Evolutionary conservation across 2,113 vertebrate species (phyloP).

Genomic region (Marcusenius ussheri): DNA sequence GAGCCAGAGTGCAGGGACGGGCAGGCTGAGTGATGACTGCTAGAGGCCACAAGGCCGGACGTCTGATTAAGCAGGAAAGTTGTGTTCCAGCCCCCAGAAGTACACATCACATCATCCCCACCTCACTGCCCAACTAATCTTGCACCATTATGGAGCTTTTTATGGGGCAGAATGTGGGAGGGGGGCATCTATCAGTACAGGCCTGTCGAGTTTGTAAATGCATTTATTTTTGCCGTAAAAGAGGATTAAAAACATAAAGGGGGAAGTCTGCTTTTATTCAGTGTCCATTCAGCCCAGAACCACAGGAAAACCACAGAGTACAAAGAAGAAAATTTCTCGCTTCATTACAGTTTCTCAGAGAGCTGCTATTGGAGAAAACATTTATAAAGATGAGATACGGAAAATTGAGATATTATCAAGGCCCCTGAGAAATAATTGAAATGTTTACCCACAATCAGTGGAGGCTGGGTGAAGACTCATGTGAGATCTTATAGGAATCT

Average conservation of each 20-base stretch:
- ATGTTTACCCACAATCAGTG: background rate
- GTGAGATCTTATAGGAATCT: background rate
- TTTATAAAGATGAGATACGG: background rate
- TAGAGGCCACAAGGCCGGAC: background rate
- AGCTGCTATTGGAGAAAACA: background rate
- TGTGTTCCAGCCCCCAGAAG: background rate
- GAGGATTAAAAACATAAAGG: background rate
- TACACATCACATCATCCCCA: background rate
- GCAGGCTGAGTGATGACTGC: conserved; percentile 18
- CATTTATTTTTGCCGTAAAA: background rate
- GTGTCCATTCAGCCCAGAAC: background rate
- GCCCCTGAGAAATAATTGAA: background rate
- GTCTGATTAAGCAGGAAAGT: background rate
- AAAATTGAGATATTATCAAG: background rate
- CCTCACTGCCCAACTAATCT: background rate
- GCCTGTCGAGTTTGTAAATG: background rate
- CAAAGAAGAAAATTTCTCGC: background rate
- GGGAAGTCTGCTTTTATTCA: background rate
- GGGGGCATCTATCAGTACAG: background rate
- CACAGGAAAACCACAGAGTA: background rate
- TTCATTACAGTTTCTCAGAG: background rate
- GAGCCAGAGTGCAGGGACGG: background rate
- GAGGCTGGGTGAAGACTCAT: background rate
- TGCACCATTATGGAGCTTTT: background rate
- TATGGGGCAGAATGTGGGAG: background rate